Base-by-base conservation (phyloP, 1,140 invertebrate species). In the Brachionus plicatilis region DNA sequence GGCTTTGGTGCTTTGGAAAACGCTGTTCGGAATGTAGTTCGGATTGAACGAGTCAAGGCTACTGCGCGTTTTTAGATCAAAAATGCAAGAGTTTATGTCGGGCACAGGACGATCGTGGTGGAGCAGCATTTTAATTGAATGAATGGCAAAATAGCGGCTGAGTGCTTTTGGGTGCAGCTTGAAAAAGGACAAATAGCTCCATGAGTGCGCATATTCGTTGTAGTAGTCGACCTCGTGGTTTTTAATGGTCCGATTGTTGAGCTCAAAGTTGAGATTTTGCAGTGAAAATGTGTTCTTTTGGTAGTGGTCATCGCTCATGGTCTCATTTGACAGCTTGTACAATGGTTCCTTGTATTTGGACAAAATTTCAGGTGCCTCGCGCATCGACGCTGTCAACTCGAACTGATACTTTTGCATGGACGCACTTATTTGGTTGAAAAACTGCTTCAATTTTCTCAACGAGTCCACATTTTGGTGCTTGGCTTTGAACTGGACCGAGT, bases 221-320 rank as follows among this genome's bases (percentile, higher is more conserved):
- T 45, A 82, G 11, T 65, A 60, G 53, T 82, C 65, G 2, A 41
- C 20, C 43, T 82, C 53, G n/a, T 43, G 20, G 7, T 60, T 68
- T 82, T 82, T 82, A 8, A 45, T 82, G 4, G 50, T 65, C 5
- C 79, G 29, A 65, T 65, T 60, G n/a, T 82, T 82, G 7, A 82
- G 65, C 43, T 82, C 79, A 82, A 65, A 82, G 20, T 82, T 82
- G 37, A 60, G 11, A 68, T 68, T 82, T 60, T 68, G 79, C 2
- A 65, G 17, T 17, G 20, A 60, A 20, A 65, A 68, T 65, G 41
- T 33, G 50, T 43, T 80, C 20, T 65, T 80, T 43, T 80, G 78
- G 20, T 65, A 37, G 6, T 20, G 24, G 4, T 65, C 33, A 20
- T 12, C 12, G 8, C 17, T 82, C 5, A 82, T 45, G 5, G 2